A percentile compares a stretch with the other conserved stretches of the same genome.
These are phyloP conservation scores for Sebastes goodei DNA, from an alignment of 2,797 vertebrate genomes.

Conservation along the genomic window DNA sequence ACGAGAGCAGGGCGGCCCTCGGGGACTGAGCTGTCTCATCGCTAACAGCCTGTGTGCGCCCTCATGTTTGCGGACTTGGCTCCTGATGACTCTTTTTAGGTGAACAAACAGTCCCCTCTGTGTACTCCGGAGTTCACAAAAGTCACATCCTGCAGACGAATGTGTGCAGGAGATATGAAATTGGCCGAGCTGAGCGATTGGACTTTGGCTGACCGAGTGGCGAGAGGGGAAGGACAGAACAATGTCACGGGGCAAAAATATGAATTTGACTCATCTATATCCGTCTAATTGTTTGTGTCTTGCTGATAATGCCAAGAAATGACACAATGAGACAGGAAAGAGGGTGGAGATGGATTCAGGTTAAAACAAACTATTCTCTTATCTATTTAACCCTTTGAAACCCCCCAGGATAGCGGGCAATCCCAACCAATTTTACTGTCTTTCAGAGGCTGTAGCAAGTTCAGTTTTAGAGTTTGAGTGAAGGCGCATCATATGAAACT, in stretches of 20 bases:
- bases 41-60: slow-evolving; percentile 16
- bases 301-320: slow-evolving; percentile 37
- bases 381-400: slow-evolving; percentile 26
- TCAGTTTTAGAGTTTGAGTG: too few species aligned
- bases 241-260: slow-evolving; percentile 56
- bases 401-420: too few species aligned
- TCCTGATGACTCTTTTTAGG: slow-evolving; percentile 49
- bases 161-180: slow-evolving; percentile 55
- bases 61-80: slow-evolving; percentile 26
- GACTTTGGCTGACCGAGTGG: background rate
- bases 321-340: slow-evolving; percentile 68
- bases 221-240: slow-evolving; percentile 65
- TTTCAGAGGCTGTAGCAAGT: too few species aligned
- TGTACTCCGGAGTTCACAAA: slow-evolving; percentile 46
- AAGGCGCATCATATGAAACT: too few species aligned
- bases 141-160: slow-evolving; percentile 72
- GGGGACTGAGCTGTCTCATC: slow-evolving; percentile 39
- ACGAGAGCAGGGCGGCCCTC: slow-evolving; percentile 44
- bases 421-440: too few species aligned
- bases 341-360: slow-evolving; percentile 24
- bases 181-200: background rate
- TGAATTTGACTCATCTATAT: slow-evolving; percentile 48
- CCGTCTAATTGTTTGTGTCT: slow-evolving; percentile 70
- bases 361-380: background rate
- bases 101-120: slow-evolving; percentile 46